Conservation (phyloP, 2,888 invertebrate species). For the Aethes cnicana region DNA sequence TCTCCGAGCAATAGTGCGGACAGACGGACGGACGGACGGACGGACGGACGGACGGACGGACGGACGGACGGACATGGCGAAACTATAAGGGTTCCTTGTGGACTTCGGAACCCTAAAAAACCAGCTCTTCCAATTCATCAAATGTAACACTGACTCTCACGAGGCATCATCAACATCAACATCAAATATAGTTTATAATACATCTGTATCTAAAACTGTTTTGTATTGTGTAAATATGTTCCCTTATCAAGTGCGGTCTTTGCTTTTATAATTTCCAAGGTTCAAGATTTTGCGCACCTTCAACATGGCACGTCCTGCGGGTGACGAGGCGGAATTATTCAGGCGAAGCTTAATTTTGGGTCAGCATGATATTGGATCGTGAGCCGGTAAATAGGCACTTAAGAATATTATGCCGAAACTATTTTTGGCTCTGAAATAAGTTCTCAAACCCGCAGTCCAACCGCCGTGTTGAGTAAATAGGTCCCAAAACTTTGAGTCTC, state of each 20-base stretch:
- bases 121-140: too few species aligned
- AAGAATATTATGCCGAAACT: constrained; percentile 27
- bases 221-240: constrained; percentile 2
- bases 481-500: neutral
- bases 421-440: constrained; percentile 21
- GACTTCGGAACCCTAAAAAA: too few species aligned
- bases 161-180: too few species aligned
- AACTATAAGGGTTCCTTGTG: too few species aligned
- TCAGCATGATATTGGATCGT: constrained; percentile 27
- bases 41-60: too few species aligned
- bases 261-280: constrained; percentile 9
- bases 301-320: constrained; percentile 24
- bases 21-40: too few species aligned
- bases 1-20: too few species aligned
- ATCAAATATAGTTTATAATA: too few species aligned
- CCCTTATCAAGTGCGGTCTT: constrained; percentile 12
- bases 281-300: constrained; percentile 6
- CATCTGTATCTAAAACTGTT: neutral
- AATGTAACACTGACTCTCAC: too few species aligned
- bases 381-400: constrained; percentile 28
- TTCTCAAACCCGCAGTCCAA: neutral
- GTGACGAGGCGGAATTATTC: constrained; percentile 28
- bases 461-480: neutral
- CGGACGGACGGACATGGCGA: too few species aligned
- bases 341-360: constrained; percentile 29